Evolutionary conservation across 2,888 invertebrate genomes (phyloP), one percentile per base, ranked within the genome.

Genomic region (Beris morrisii): DNA sequence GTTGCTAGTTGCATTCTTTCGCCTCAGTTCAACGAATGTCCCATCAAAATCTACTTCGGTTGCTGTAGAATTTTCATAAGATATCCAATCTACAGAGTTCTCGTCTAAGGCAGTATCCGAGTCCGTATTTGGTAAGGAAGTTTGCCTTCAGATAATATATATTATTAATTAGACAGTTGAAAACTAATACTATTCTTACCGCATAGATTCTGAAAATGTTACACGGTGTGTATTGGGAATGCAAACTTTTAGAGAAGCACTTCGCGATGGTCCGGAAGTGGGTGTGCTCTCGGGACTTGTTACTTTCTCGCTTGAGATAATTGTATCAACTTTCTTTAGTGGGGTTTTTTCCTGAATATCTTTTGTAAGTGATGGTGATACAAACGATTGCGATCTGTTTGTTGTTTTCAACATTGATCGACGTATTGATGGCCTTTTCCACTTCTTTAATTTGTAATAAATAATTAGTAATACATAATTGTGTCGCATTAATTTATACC

Each of bases 371-470:
- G 88, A 86, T 1, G 87, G 86, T 44, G 87, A 88, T 15, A 92
- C 87, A 78, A 92, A 91, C 0, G 92, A 91, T 73, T 88, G 85
- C 32, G 91, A 91, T 69, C 92, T 84, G 77, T 88, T 89, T 13
- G 90, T 86, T 73, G 76, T 74, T 72, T 79, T 83, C 81, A 73
- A 82, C 75, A 78, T 85, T 81, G 73, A 77, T 7, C 80, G 73
- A 4, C 80, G 74, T 64, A 80, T 74, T 5, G 81, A 80, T 11
- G 81, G 81, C 4, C 79, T 74, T 61, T 81, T 78, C 75, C 78
- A 80, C 70, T 81, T 81, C 58, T 72, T 55, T 28, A 30, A 48
- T 30, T 32, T 15, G 28, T 31, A 67, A 56, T 30, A 53, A 43
- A 57, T 22, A 2, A 13, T 32, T 56, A 48, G 6, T 48, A 9